Conservation (phyloP, 30 jellyfish, hydroid and myxozoan genomes). For the Cassiopea andromeda region DNA sequence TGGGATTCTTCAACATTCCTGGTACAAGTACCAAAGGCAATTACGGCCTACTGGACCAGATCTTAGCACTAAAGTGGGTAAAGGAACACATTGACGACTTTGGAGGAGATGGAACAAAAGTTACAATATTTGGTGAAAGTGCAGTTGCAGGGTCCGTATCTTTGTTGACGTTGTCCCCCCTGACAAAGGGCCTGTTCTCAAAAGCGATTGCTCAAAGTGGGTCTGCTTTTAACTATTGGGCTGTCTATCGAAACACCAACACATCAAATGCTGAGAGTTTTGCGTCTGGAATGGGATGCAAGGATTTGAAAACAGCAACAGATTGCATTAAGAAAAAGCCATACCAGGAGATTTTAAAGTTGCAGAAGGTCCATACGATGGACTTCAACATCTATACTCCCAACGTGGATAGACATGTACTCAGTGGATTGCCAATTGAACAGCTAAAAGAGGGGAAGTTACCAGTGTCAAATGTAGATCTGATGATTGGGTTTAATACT, state of each 20-base stretch:
- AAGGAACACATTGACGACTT: constrained; percentile 32
- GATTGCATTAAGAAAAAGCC: constrained; percentile 24
- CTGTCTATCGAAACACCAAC: background rate
- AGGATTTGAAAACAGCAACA: background rate
- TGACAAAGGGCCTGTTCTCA: constrained; percentile 40
- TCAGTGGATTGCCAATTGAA: constrained; percentile 10
- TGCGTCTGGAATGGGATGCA: constrained; percentile 10
- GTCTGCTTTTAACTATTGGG: constrained; percentile 28
- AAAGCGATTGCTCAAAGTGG: constrained; percentile 62
- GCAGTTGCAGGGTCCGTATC: constrained; percentile 58
- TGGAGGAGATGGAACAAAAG: constrained; percentile 43
- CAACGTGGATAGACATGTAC: constrained; percentile 32
- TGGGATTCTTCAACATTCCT: constrained; percentile 54
- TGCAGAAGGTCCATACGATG: background rate
- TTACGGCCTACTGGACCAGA: constrained; percentile 61
- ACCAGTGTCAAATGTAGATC: constrained; percentile 15
- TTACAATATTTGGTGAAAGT: constrained; percentile 58
- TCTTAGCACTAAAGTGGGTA: constrained; percentile 58
- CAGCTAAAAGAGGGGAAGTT: constrained; percentile 7
- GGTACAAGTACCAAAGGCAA: constrained; percentile 47
- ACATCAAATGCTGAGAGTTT: background rate
- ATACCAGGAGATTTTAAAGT: background rate
- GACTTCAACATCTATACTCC: background rate
- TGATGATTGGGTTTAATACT: constrained; percentile 50
- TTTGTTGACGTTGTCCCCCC: constrained; percentile 44